phyloP scores from a whole-genome alignment of 2,888 invertebrate species.

The Eulithis prunata region DNA sequence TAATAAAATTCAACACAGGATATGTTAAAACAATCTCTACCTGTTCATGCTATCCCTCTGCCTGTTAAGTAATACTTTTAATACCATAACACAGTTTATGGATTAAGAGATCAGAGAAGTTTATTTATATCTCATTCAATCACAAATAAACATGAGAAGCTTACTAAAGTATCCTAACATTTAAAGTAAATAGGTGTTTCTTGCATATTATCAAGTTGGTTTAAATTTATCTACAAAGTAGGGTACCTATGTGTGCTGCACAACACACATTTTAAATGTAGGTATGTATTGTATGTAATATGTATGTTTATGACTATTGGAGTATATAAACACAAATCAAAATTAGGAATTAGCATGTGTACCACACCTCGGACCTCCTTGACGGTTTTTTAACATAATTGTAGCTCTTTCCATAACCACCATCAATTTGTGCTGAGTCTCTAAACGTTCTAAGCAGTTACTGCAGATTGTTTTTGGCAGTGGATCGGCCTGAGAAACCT shows the following conservation, averaged over 20 bases:
- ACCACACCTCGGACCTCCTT: conserved; percentile 44
- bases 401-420: conserved; percentile 77
- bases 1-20: too few relatives aligned
- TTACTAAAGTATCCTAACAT: background rate
- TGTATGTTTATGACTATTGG: background rate
- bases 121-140: conserved; percentile 13
- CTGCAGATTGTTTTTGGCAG: conserved; percentile 89
- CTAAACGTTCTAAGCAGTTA: conserved; percentile 84
- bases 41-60: too few relatives aligned
- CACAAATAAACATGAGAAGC: conserved; percentile 5
- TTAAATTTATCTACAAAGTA: background rate
- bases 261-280: too few relatives aligned
- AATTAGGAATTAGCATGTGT: conserved; percentile 4
- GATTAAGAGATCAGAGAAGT: conserved; percentile 18
- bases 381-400: conserved; percentile 67
- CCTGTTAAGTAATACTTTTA: too few relatives aligned
- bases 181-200: conserved; percentile 13
- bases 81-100: background rate
- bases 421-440: conserved; percentile 82
- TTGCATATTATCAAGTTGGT: background rate
- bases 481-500: conserved; percentile 87
- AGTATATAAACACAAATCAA: background rate
- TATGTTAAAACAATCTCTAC: too few relatives aligned
- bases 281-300: too few relatives aligned
- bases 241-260: too few relatives aligned